Evolutionary conservation across 2,888 invertebrate species (phyloP).

Genomic region (Acleris cristana): DNA sequence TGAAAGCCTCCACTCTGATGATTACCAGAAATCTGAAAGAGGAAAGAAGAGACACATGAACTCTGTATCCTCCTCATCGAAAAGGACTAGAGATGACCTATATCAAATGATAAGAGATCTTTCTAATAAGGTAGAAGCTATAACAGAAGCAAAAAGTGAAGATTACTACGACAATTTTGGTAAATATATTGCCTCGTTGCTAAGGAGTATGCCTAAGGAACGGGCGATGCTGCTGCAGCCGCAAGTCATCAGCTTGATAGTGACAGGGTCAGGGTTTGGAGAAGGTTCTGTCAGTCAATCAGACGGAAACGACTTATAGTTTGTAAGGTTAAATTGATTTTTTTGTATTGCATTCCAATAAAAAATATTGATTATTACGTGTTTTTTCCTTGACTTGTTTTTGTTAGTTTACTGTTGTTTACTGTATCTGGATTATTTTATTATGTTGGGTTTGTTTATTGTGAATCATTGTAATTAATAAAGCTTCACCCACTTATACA

Average conservation of each 20-base stretch:
- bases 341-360: constrained; percentile 17
- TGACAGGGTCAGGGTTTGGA: constrained; percentile 11
- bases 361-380: background rate
- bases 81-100: background rate
- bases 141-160: constrained; percentile 38
- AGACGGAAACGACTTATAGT: constrained; percentile 12
- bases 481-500: no score
- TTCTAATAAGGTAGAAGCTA: constrained; percentile 17
- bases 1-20: constrained; percentile 6
- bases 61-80: background rate
- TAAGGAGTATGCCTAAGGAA: constrained; percentile 50
- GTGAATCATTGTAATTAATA: no score
- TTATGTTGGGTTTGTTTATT: no score
- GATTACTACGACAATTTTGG: constrained; percentile 58
- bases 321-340: background rate
- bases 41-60: background rate
- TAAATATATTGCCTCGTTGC: constrained; percentile 55
- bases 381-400: background rate
- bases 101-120: constrained; percentile 25
- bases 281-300: constrained; percentile 29
- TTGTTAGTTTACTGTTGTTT: background rate
- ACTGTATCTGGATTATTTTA: no score
- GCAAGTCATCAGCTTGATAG: constrained; percentile 40
- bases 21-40: background rate
- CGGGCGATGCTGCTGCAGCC: constrained; percentile 55